phyloP scores from a whole-genome alignment of 92 coral and sea anemone genomes.

The Porites divaricata region DNA sequence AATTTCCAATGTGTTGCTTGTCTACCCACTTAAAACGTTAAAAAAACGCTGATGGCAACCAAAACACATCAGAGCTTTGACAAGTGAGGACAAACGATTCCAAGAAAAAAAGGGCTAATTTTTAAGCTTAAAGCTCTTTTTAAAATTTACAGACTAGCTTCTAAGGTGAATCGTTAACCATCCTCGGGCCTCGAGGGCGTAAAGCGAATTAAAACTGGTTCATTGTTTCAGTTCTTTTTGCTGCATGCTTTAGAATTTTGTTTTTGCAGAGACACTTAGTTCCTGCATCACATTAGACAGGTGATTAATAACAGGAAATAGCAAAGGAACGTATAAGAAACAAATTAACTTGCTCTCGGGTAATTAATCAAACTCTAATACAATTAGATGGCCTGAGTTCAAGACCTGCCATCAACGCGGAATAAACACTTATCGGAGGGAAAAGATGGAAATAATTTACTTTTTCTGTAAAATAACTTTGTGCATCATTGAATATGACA shows the following conservation, averaged over 20 bases:
- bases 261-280: conserved; percentile 30
- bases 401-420: not conserved
- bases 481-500: too few species aligned
- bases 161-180: not conserved
- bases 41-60: conserved; percentile 11
- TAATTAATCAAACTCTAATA: conserved; percentile 45
- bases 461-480: too few species aligned
- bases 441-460: too few species aligned
- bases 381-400: conserved; percentile 23
- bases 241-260: not conserved
- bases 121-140: not conserved
- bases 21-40: conserved; percentile 10
- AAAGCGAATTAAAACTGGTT: not conserved
- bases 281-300: conserved; percentile 27
- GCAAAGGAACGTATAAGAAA: conserved; percentile 39
- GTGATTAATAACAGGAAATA: conserved; percentile 61
- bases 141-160: not conserved
- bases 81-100: conserved; percentile 18
- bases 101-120: not conserved
- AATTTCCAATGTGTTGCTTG: conserved; percentile 14
- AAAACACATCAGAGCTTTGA: conserved; percentile 22
- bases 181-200: not conserved
- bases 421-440: too few species aligned
- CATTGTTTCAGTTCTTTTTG: not conserved
- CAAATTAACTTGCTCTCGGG: conserved; percentile 28